These are phyloP conservation scores for Biston stratarius DNA, from an alignment of 2,888 invertebrate genomes.

Conservation along the genomic window DNA sequence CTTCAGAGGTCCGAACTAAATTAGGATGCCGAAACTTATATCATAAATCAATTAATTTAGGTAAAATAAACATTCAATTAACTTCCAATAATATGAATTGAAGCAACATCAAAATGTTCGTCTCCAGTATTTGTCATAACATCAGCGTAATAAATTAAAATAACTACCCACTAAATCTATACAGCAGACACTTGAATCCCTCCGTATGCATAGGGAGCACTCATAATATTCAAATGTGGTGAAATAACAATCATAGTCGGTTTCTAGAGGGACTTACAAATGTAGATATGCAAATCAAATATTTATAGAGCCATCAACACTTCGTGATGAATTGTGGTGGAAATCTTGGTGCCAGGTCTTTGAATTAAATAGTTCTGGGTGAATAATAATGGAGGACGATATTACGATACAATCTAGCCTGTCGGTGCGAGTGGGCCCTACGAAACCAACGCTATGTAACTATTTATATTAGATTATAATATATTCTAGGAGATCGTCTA, in stretches of 20 bases:
- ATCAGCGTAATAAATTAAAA: slow-evolving; percentile 1
- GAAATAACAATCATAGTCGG: slow-evolving; percentile 23
- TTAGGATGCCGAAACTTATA: too few species aligned
- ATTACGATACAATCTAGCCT: neutral
- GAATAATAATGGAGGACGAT: neutral
- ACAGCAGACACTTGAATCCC: slow-evolving; percentile 1
- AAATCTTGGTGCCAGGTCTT: neutral
- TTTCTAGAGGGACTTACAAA: slow-evolving; percentile 12
- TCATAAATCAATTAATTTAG: too few species aligned
- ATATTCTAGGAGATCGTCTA: too few species aligned
- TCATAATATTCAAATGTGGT: slow-evolving; percentile 21
- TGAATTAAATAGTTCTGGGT: neutral
- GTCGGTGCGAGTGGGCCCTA: neutral
- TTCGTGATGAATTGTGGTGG: slow-evolving; percentile 37
- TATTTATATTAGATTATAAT: too few species aligned
- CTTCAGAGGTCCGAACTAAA: too few species aligned
- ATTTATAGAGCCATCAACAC: slow-evolving; percentile 15
- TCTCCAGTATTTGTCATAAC: neutral
- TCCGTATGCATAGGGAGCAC: slow-evolving; percentile 13
- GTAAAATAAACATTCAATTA: too few species aligned
- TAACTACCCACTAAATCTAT: slow-evolving; percentile 7
- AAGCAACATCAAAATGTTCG: too few species aligned
- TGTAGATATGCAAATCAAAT: slow-evolving; percentile 24
- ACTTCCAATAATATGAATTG: too few species aligned
- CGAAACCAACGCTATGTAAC: neutral